Conservation (phyloP, 2,888 invertebrate species). For the Coenonympha arcania region DNA sequence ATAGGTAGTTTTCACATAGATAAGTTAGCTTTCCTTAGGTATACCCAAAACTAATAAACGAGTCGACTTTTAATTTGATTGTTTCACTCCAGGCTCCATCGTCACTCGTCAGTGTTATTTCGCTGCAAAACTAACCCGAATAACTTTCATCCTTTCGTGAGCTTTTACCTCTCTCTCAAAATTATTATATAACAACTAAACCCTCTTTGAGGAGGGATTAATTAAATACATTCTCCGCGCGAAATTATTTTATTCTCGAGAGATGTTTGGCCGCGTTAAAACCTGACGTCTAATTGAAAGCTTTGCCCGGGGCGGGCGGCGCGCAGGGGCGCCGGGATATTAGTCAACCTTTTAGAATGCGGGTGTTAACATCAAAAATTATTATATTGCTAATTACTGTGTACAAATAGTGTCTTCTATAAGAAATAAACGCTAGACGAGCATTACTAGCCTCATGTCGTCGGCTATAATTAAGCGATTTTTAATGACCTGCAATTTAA, state of each 20-base stretch:
- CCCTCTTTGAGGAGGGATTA: slow-evolving; percentile 35
- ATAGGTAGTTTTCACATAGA: too few species aligned
- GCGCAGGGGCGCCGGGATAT: not conserved
- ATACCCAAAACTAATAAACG: too few species aligned
- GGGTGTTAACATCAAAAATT: too few species aligned
- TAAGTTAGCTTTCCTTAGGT: too few species aligned
- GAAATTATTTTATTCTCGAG: slow-evolving; percentile 14
- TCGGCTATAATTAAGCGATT: too few species aligned
- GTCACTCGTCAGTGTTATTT: not conserved
- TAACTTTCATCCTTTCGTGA: slow-evolving; percentile 10
- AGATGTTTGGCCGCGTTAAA: slow-evolving; percentile 13
- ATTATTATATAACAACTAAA: slow-evolving; percentile 27
- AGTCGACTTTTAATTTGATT: not conserved
- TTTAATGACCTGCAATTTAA: too few species aligned
- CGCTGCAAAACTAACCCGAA: slow-evolving; percentile 5
- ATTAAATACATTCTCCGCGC: slow-evolving; percentile 36
- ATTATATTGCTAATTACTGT: too few species aligned
- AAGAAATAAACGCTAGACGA: too few species aligned
- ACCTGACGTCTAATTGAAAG: slow-evolving; percentile 8
- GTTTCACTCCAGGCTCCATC: not conserved
- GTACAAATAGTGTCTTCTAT: too few species aligned
- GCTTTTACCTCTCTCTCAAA: slow-evolving; percentile 12
- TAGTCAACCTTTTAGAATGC: slow-evolving; percentile 1
- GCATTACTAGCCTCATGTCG: too few species aligned
- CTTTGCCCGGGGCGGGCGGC: not conserved